Conservation (phyloP, 2,113 vertebrate species). For the Galbula dea region DNA sequence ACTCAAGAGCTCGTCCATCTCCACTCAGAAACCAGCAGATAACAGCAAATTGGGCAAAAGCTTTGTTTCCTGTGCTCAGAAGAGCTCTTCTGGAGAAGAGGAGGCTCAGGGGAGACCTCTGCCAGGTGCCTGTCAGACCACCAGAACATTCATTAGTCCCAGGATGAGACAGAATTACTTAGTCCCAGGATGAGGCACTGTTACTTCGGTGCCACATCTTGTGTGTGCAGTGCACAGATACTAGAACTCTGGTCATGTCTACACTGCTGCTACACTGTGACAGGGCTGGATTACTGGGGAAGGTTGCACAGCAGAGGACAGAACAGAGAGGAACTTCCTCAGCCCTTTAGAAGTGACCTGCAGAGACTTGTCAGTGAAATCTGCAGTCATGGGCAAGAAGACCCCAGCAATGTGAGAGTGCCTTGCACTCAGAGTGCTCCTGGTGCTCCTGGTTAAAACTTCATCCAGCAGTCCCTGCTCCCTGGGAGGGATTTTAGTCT, state of each 20-base stretch:
- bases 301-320: neutral
- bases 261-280: fast-evolving
- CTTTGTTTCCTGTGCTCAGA: neutral
- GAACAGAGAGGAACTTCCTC: no score
- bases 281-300: neutral
- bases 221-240: no score
- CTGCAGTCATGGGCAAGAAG: no score
- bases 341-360: neutral
- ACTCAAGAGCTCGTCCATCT: constrained; percentile 28
- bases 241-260: no score
- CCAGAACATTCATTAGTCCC: fast-evolving
- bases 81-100: neutral
- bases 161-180: neutral
- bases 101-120: no score
- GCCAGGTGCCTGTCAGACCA: no score
- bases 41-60: neutral
- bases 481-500: neutral
- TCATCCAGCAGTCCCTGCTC: no score
- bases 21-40: neutral
- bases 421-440: no score
- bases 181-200: no score
- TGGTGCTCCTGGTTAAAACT: neutral
- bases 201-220: no score
- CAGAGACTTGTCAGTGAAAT: neutral
- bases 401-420: no score